phyloP scores from a whole-genome alignment of 2,888 invertebrate species.

The Archips crataeganus region DNA sequence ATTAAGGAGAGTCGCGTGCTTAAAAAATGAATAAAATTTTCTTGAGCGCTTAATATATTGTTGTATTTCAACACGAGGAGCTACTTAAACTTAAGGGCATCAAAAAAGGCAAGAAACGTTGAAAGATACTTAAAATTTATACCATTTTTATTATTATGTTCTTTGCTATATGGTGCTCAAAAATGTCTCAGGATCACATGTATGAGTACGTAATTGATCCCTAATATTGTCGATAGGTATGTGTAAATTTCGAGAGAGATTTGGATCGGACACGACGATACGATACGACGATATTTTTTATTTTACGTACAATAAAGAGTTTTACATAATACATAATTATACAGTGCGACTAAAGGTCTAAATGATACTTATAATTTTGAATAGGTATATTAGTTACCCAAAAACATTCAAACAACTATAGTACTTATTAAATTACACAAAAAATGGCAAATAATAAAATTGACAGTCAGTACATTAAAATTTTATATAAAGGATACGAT shows the following conservation, averaged over 20 bases:
- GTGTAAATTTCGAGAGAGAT: no score
- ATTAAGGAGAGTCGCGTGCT: conserved; percentile 75
- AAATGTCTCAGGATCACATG: neutral
- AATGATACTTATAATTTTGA: no score
- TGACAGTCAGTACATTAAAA: neutral
- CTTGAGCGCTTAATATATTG: conserved; percentile 36
- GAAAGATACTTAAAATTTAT: neutral
- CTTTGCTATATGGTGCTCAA: neutral
- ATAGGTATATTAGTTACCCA: no score
- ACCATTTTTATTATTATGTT: neutral
- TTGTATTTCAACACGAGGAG: conserved; percentile 14
- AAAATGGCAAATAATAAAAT: no score
- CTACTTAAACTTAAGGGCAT: neutral
- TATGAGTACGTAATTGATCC: neutral
- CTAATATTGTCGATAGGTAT: neutral
- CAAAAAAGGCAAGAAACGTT: neutral
- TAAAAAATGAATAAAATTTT: conserved; percentile 52
- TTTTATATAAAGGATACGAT: conserved; percentile 8
- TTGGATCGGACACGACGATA: no score
- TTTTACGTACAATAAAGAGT: no score
- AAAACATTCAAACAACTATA: no score
- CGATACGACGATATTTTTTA: no score
- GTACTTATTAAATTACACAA: neutral
- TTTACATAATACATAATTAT: no score
- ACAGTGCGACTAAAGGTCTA: no score